Base-by-base conservation (phyloP, 2,888 invertebrate species). In the Chrysodeixis includens region DNA sequence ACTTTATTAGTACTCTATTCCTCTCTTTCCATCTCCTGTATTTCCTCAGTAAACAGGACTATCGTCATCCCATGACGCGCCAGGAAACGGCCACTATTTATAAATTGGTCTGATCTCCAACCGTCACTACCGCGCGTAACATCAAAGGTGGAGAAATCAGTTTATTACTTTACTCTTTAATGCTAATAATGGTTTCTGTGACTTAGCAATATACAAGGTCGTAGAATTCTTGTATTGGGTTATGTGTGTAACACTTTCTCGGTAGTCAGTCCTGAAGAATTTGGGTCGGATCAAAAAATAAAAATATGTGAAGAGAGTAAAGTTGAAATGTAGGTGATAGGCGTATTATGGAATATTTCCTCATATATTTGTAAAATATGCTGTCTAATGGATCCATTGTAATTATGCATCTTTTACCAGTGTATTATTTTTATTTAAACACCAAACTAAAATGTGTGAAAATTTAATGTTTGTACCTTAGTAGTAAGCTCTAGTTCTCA, bases 21-120 rank as follows among this genome's bases (percentile, higher is more conserved):
- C n/a, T n/a, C 40, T 40, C 35, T 12, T 12, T 12, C 9, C 35
- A 35, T 35, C 35, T 10, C 14, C 2, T 35, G 10, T 18, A 5
- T 16, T 9, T 20, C 10, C 18, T 59, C 9, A 52, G 49, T 32
- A 51, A 51, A 46, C 20, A 55, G 14, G 26, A 52, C 53, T 51
- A 53, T 69, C 44, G 51, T 62, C 51, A 35, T 30, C 49, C n/a
- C 60, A 70, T 60, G 60, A 66, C 70, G 74, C 35, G 73, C 73
- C 74, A 74, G 73, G 74, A 74, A 74, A 62, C 62, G 54, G 74
- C 44, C 59, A 74, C 73, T 70, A 74, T 70, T 65, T 60, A 74
- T 74, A 70, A 62, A 74, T 70, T 74, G 73, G 70, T 70, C 65
- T 74, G 74, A 74, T 74, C 73, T 66, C 74, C n/a, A 62, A 65